These are phyloP conservation scores for Carassius auratus DNA, from an alignment of 2,113 vertebrate genomes.

Conservation along the genomic window DNA sequence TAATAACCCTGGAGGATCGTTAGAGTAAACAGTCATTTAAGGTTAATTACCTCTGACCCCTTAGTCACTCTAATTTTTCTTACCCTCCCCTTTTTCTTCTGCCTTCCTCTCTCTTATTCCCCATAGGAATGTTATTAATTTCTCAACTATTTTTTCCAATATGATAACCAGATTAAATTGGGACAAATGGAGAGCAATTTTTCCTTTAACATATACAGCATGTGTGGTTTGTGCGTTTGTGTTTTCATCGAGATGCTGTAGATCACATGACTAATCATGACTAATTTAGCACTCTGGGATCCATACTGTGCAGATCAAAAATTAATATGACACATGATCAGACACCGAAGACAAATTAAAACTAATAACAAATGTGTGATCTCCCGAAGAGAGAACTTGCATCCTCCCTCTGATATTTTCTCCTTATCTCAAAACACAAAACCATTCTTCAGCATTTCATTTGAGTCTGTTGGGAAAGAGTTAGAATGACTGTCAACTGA, in stretches of 20 bases:
- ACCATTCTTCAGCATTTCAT: conserved; percentile 13
- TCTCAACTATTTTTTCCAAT: neutral
- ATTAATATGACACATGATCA: neutral
- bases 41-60: conserved; percentile 46
- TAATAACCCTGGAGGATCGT: conserved; percentile 35
- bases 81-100: neutral
- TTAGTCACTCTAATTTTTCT: conserved; percentile 13
- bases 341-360: neutral
- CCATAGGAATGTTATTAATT: neutral
- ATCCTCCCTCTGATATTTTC: neutral
- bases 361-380: neutral
- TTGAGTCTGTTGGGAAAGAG: neutral
- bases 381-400: neutral
- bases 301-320: conserved; percentile 5
- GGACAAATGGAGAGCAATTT: neutral
- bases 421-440: neutral
- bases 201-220: neutral
- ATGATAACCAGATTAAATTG: conserved; percentile 7
- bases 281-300: neutral
- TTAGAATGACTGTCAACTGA: neutral
- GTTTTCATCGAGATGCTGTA: neutral
- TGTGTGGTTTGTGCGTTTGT: neutral
- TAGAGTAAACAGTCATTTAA: conserved; percentile 43
- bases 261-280: neutral
- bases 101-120: neutral